Percentiles rank a stretch among this genome's conserved stretches.
These are phyloP conservation scores for Neoitamus cyanurus DNA, from an alignment of 2,888 invertebrate species.

Conservation along the genomic window DNA sequence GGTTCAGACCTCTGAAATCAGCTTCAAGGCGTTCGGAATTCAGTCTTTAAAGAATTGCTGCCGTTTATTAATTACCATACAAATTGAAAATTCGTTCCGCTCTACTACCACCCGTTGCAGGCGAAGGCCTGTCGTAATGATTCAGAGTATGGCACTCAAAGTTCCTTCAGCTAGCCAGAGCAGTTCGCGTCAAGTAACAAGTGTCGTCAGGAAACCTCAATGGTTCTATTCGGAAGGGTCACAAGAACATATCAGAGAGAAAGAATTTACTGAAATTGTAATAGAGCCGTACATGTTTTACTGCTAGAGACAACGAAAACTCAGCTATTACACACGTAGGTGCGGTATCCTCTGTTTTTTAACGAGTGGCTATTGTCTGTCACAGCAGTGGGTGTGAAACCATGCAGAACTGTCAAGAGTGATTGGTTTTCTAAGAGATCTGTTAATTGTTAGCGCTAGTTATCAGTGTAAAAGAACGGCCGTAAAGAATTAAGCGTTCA, in stretches of 20 bases:
- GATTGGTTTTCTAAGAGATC: not conserved
- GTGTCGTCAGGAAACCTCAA: not conserved
- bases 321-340: not conserved
- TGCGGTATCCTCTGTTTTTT: not conserved
- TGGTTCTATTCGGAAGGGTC: not conserved
- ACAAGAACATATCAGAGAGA: not conserved
- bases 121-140: not conserved
- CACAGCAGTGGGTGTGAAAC: not conserved
- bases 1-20: not conserved
- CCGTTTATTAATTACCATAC: constrained; percentile 57
- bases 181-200: not conserved
- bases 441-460: not conserved
- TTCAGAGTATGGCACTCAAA: not conserved
- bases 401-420: not conserved
- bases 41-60: constrained; percentile 51
- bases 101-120: constrained; percentile 46
- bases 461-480: not conserved
- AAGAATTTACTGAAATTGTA: not conserved
- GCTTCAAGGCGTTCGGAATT: not conserved
- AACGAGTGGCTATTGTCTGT: not conserved
- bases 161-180: not conserved
- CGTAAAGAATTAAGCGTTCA: not conserved
- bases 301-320: not conserved
- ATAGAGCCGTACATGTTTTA: not conserved
- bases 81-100: constrained; percentile 57